phyloP scores from a whole-genome alignment of 1,140 invertebrate genomes.

The Pseudomyrmex cubaensis region DNA sequence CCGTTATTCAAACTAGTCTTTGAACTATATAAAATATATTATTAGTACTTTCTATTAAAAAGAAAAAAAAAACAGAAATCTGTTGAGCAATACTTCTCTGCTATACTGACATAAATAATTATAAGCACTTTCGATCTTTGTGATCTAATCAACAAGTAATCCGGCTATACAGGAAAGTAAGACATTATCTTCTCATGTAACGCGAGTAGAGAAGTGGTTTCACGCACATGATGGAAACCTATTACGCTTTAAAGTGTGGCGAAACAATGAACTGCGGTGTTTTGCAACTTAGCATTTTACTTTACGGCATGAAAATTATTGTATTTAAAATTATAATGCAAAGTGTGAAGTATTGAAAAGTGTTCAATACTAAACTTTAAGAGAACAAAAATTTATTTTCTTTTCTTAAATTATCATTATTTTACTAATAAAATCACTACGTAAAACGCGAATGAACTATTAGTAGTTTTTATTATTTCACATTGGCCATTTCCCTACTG shows the following conservation, averaged over 20 bases:
- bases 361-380: not conserved
- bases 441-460: not conserved
- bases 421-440: not conserved
- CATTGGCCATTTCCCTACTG: no score
- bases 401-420: not conserved
- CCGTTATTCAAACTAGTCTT: not conserved
- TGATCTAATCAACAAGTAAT: slow-evolving; percentile 43
- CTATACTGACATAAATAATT: slow-evolving; percentile 6
- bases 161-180: slow-evolving; percentile 18
- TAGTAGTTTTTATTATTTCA: not conserved
- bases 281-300: slow-evolving; percentile 21
- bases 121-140: not conserved
- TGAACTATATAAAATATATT: not conserved
- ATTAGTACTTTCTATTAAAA: slow-evolving; percentile 10
- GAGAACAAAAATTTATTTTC: no score
- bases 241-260: slow-evolving; percentile 29
- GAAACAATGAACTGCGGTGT: slow-evolving; percentile 10
- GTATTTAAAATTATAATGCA: not conserved
- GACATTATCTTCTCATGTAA: slow-evolving; percentile 23
- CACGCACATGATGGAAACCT: slow-evolving; percentile 14
- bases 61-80: slow-evolving; percentile 6
- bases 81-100: not conserved
- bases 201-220: slow-evolving; percentile 4
- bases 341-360: not conserved
- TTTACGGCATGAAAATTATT: not conserved